Evolutionary conservation across 2,797 vertebrate species (phyloP).

Genomic region (Galaxias olidus): DNA sequence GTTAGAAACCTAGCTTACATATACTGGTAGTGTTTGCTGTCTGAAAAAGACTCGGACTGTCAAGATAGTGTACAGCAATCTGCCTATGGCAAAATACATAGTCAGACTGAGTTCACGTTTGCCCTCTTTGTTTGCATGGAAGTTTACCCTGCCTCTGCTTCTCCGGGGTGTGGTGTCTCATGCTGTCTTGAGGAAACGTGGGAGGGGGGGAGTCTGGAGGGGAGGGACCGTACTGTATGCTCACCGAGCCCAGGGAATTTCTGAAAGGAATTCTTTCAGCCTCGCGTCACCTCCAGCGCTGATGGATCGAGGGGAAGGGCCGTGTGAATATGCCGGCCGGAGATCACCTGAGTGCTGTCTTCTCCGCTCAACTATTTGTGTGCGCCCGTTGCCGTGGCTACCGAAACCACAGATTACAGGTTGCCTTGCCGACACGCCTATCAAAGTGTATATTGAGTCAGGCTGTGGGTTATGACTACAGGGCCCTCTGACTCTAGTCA

Average conservation of each 20-base stretch:
- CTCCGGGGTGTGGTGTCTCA: constrained; percentile 69
- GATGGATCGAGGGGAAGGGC: constrained; percentile 64
- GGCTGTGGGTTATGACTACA: constrained; percentile 69
- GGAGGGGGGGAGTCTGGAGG: constrained; percentile 59
- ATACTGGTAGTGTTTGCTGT: too few relatives aligned
- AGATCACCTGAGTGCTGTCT: constrained; percentile 68
- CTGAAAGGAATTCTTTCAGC: constrained; percentile 74
- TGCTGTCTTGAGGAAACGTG: constrained; percentile 69
- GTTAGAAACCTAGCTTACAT: too few relatives aligned
- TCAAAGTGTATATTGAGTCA: constrained; percentile 71
- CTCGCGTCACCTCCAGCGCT: constrained; percentile 62
- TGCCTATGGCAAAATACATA: constrained; percentile 19
- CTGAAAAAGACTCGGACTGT: not conserved
- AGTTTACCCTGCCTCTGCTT: constrained; percentile 56
- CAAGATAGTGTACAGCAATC: not conserved
- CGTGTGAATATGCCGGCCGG: constrained; percentile 63
- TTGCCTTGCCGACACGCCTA: constrained; percentile 64
- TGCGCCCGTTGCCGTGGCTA: constrained; percentile 63
- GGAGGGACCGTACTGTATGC: constrained; percentile 53
- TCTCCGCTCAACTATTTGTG: constrained; percentile 62
- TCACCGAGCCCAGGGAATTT: constrained; percentile 54
- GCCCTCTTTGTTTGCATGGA: constrained; percentile 50
- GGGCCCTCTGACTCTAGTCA: constrained; percentile 51
- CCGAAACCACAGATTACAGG: constrained; percentile 78
- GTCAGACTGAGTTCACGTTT: constrained; percentile 31